Base-by-base conservation (phyloP, 2,888 invertebrate species). In the Quadroppia sp. region DNA sequence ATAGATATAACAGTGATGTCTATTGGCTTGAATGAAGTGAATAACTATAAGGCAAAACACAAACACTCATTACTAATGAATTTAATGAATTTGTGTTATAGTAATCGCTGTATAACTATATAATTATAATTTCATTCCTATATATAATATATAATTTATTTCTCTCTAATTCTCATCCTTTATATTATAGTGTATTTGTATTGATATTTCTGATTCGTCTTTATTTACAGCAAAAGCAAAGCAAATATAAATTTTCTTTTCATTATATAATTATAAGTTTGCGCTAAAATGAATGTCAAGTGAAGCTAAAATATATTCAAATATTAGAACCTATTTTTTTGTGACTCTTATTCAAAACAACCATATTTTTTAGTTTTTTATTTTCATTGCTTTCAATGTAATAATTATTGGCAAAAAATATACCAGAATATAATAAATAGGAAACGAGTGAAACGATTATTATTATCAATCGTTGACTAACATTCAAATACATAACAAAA, bases 231-330 rank as follows among this genome's bases (percentile, higher is more conserved):
- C 15, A 45, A 45, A 9, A 36, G 11, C 2, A 45, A 17, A 45
- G 53, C 23, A 9, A 23, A 53, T 20, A 53, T 53, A 64, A 28
- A 36, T 64, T 40, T 64, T 56, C 23, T 3, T 7, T 28, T 40
- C 40, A 40, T 3, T 15, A 64, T 64, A 64, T 64, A 64, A 64
- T 64, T 64, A 64, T 64, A 11, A 64, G 36, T n/a, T 64, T 64
- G 1, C 17, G 1, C 9, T 15, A 17, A 64, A 61, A 64, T 64
- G 64, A 15, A 32, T 32, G 32, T 64, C 64, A 64, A 64, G 36
- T 64, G 64, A 30, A 64, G n/a, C 64, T 64, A 64, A 64, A 64
- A 40, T 64, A 64, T 64, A 40, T 28, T 64, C 56, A 28, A 28
- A n/a, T n/a, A n/a, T n/a, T n/a, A n/a, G n/a, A n/a, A n/a, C n/a